A percentile compares a stretch with the other conserved stretches of the same genome.
These are phyloP conservation scores for Pseudolycoriella hygida DNA, from an alignment of 2,888 invertebrate species.

Conservation along the genomic window DNA sequence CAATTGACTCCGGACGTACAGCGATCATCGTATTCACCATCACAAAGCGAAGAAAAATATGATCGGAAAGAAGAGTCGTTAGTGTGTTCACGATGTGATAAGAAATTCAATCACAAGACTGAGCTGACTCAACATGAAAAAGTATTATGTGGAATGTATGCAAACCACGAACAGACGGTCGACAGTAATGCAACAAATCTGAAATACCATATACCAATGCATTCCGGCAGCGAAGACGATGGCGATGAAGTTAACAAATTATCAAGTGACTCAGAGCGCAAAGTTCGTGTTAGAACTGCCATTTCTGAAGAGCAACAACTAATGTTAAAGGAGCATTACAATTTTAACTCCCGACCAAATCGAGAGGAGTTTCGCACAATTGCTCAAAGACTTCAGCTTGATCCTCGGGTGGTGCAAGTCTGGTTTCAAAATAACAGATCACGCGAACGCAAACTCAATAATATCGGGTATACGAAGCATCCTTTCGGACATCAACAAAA, in stretches of 20 bases:
- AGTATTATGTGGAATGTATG: conserved; percentile 35
- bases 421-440: conserved; percentile 96
- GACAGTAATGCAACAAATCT: conserved; percentile 32
- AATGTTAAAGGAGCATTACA: conserved; percentile 76
- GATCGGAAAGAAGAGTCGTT: conserved; percentile 22
- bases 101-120: conserved; percentile 36
- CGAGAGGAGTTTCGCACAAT: conserved; percentile 85
- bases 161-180: conserved; percentile 55
- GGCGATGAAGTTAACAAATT: conserved; percentile 33
- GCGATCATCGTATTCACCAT: neutral
- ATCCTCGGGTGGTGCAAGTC: conserved; percentile 71
- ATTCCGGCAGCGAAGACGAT: conserved; percentile 44
- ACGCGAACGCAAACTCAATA: conserved; percentile 55
- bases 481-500: neutral
- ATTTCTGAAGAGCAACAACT: conserved; percentile 88
- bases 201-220: conserved; percentile 5
- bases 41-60: conserved; percentile 7
- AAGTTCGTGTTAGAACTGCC: conserved; percentile 81
- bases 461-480: conserved; percentile 17
- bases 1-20: no score
- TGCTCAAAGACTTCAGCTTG: conserved; percentile 57
- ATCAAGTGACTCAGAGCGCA: conserved; percentile 46
- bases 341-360: conserved; percentile 80
- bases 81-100: conserved; percentile 40
- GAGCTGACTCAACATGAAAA: conserved; percentile 58